Evolutionary conservation across 92 coral and sea anemone genomes (phyloP).

Genomic region (Heteractis magnifica): DNA sequence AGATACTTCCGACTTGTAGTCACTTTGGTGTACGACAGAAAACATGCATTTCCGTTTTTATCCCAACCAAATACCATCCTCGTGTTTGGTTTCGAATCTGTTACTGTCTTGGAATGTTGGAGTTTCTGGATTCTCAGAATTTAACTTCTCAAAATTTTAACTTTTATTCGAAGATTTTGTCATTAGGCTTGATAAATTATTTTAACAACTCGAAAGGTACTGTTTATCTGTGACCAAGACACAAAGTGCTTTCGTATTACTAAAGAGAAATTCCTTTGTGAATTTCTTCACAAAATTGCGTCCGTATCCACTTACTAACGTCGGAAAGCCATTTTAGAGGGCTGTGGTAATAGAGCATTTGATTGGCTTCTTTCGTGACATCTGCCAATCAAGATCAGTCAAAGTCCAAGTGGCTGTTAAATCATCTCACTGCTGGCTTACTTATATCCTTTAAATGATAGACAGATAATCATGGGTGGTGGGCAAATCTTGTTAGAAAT

Average conservation of each 20-base stretch:
- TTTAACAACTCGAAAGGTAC: neutral
- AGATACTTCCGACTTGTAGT: conserved; percentile 35
- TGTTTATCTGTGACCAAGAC: neutral
- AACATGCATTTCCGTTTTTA: conserved; percentile 33
- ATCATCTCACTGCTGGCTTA: conserved; percentile 41
- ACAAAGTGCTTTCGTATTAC: neutral
- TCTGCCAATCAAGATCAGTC: conserved; percentile 40
- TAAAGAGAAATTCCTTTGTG: conserved; percentile 9
- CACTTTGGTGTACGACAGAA: conserved; percentile 24
- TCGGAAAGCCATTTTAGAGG: conserved; percentile 32
- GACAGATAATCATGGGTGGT: conserved; percentile 31
- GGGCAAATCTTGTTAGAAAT: conserved; percentile 21
- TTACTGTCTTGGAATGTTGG: conserved; percentile 4
- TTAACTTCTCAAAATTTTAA: neutral
- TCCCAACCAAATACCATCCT: neutral
- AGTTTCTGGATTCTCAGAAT: neutral
- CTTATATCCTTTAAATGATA: conserved; percentile 27
- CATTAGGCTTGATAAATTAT: neutral
- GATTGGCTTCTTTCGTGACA: conserved; percentile 28
- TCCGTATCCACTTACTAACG: conserved; percentile 37
- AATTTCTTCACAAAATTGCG: conserved; percentile 18
- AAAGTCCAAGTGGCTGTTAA: conserved; percentile 45
- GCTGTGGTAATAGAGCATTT: conserved; percentile 16
- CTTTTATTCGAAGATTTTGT: neutral
- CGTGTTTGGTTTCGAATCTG: conserved; percentile 19